A percentile compares a stretch with the other conserved stretches of the same genome.
These are phyloP conservation scores for Drosophila grimshawi DNA, from an alignment of 1,140 invertebrate species.

Conservation along the genomic window DNA sequence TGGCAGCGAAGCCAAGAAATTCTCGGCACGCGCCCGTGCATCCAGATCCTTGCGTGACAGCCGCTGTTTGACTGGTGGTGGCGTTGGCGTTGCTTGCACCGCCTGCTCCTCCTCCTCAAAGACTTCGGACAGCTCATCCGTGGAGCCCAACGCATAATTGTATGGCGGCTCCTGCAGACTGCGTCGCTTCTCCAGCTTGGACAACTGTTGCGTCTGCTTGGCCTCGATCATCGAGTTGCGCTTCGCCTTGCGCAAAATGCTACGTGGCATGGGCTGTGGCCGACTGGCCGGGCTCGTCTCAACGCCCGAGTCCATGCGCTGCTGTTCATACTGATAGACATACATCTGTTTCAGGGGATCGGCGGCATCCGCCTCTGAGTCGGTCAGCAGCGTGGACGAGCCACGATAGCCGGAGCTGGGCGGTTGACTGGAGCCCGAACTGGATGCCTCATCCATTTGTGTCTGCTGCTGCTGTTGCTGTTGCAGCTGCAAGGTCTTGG, in stretches of 20 bases:
- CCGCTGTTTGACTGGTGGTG: conserved; percentile 84
- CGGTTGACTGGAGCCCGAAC: conserved; percentile 90
- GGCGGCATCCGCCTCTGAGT: conserved; percentile 88
- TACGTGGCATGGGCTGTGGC: conserved; percentile 86
- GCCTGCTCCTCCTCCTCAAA: conserved; percentile 86
- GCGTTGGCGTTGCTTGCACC: conserved; percentile 77
- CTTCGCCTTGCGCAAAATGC: conserved; percentile 85
- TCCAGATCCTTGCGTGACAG: conserved; percentile 85
- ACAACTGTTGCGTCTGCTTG: conserved; percentile 85
- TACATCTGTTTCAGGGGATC: conserved; percentile 86
- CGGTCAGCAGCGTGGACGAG: conserved; percentile 92
- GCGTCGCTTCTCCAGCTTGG: conserved; percentile 88
- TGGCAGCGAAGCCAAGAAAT: conserved; percentile 76
- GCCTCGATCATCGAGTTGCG: conserved; percentile 93
- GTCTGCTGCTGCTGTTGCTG: conserved; percentile 57
- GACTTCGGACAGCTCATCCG: conserved; percentile 86
- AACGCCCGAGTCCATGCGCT: conserved; percentile 75
- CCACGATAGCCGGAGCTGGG: conserved; percentile 94
- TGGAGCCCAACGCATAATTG: conserved; percentile 86
- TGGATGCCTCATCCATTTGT: conserved; percentile 85
- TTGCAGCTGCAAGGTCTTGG: conserved; percentile 83
- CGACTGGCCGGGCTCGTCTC: conserved; percentile 67
- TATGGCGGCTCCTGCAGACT: conserved; percentile 90
- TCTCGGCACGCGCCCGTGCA: conserved; percentile 76
- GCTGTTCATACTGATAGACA: conserved; percentile 92